Evolutionary conservation across 2,113 vertebrate species (phyloP).

Genomic region (Epinephelus moara): DNA sequence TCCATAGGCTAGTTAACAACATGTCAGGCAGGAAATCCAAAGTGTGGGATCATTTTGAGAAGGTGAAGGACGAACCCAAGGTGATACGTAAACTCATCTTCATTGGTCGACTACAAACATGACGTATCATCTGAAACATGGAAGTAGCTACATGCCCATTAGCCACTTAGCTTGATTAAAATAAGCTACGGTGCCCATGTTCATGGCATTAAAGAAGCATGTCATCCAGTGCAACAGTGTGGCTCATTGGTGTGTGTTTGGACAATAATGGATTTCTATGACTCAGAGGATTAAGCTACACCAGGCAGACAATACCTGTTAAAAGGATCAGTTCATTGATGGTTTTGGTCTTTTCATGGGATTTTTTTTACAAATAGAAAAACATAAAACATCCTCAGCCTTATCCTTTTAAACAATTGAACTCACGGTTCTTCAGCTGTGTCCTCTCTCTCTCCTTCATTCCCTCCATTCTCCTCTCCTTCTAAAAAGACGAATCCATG

Average conservation of each 20-base stretch:
- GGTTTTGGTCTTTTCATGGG: background rate
- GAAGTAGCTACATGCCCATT: too few relatives aligned
- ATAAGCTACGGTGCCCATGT: too few relatives aligned
- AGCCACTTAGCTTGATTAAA: too few relatives aligned
- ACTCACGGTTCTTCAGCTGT: conserved; percentile 69
- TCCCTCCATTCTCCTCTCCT: conserved; percentile 59
- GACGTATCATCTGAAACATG: too few relatives aligned
- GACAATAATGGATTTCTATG: background rate
- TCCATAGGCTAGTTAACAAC: too few relatives aligned
- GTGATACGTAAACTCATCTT: too few relatives aligned
- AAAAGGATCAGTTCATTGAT: background rate
- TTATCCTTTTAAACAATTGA: background rate
- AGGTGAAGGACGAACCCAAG: too few relatives aligned
- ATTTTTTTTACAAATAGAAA: background rate
- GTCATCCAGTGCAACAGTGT: background rate
- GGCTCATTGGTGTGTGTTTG: background rate
- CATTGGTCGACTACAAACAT: too few relatives aligned
- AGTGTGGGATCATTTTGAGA: too few relatives aligned
- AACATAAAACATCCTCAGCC: background rate
- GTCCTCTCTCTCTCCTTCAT: conserved; percentile 52
- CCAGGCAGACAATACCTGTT: background rate
- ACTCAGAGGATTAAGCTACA: background rate
- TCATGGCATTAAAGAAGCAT: too few relatives aligned
- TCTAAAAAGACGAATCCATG: conserved; percentile 31
- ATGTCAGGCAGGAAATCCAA: too few relatives aligned